These are phyloP conservation scores for Mus musculus DNA, from an alignment of 2,113 vertebrate genomes.

Conservation along the genomic window GRCm39 chr13:21211501-21212000, in stretches of 20 bases:
- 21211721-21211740: not conserved
- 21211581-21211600: too few species aligned
- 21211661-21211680: not conserved
- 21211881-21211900: not conserved
- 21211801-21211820: not conserved
- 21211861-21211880: not conserved
- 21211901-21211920: not conserved
- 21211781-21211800: not conserved
- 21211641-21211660: not conserved
- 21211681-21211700: not conserved
- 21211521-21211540: not conserved
- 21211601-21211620: not conserved
- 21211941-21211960: too few species aligned
- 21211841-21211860: not conserved
- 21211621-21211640: not conserved
- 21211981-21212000: not conserved
- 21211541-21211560: not conserved
- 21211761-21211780: not conserved
- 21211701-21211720: not conserved
- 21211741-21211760: not conserved
- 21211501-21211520: too few species aligned
- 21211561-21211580: not conserved
- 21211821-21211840: not conserved
- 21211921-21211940: too few species aligned
- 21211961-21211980: not conserved